Conservation (phyloP, 2,113 vertebrate genomes). For the Propithecus coquereli region DNA sequence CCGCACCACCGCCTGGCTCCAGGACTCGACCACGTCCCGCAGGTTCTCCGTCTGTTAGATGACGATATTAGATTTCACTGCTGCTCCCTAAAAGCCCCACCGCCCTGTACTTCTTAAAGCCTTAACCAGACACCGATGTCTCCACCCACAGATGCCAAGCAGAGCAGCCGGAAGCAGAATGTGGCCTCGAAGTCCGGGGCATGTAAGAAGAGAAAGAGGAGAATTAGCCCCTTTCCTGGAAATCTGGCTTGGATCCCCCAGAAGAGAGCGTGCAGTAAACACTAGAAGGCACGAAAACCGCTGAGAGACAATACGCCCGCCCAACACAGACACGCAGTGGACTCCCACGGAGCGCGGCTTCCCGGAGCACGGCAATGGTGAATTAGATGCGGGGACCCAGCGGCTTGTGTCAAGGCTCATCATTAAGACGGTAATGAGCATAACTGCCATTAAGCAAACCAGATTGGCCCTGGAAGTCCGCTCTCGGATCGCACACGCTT, state of each 20-base stretch:
- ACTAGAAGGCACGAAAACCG: background rate
- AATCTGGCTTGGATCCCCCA: slow-evolving; percentile 6
- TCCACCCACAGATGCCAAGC: background rate
- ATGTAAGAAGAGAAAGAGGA: background rate
- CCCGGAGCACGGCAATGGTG: background rate
- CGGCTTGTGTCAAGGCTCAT: background rate
- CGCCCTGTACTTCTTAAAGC: background rate
- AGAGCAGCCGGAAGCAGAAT: background rate
- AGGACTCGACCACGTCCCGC: background rate
- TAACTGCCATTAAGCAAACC: background rate
- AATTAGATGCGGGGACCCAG: background rate
- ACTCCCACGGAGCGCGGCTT: background rate
- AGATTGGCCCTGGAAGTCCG: background rate
- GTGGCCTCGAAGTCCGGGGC: background rate
- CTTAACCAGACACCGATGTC: background rate
- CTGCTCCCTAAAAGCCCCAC: background rate
- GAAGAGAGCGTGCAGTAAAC: background rate
- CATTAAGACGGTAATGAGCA: background rate
- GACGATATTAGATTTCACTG: background rate
- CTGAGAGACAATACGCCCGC: background rate
- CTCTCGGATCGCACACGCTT: background rate
- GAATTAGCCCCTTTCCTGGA: background rate
- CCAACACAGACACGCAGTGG: background rate
- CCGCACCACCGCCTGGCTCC: background rate
- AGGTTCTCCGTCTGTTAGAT: background rate